Base-by-base conservation (phyloP, 1,140 invertebrate species). In the Pseudomyrmex gracilis region DNA sequence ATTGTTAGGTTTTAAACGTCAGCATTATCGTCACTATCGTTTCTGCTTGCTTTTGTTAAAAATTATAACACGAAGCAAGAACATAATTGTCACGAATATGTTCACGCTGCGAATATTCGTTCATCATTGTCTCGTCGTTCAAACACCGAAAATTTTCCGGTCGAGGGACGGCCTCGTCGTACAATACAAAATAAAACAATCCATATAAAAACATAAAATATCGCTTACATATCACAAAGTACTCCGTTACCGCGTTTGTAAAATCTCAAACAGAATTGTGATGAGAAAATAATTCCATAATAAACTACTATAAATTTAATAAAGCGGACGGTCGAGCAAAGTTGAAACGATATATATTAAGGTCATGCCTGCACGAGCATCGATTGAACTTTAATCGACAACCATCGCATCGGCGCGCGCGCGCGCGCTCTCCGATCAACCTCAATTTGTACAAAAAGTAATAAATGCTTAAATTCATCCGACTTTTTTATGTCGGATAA, bases 331-430 rank as follows among this genome's bases (percentile, higher is more conserved):
- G 34, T n/a, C 8, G 13, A 64, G 51, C 13, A 22, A 67, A 67
- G 4, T 55, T 24, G 10, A 15, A 67, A 9, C 20, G 10, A 71
- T 70, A 58, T 58, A 51, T 51, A 12, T 51, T 51, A 22, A 57
- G 53, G 70, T 15, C 15, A 57, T 34, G 15, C 10, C 15, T 10
- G 20, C 20, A 12, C 10, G 8, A 58, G n/a, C 12, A 49, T 8
- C 64, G 15, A 70, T 58, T 58, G n/a, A 78, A 70, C 20, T 55
- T 77, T 70, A 78, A 66, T 53, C 47, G 47, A 76, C 45, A 66
- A 58, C 53, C 53, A 10, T 4, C 5, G 17, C n/a, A n/a, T n/a
- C n/a, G n/a, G n/a, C n/a, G n/a, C n/a, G n/a, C n/a, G 58, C 34
- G 0, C 43, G 43, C 15, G 51, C 34, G 34, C 34, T 34, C 34